Conservation (phyloP, 2,797 vertebrate genomes). For the Manis crassicaudata region DNA sequence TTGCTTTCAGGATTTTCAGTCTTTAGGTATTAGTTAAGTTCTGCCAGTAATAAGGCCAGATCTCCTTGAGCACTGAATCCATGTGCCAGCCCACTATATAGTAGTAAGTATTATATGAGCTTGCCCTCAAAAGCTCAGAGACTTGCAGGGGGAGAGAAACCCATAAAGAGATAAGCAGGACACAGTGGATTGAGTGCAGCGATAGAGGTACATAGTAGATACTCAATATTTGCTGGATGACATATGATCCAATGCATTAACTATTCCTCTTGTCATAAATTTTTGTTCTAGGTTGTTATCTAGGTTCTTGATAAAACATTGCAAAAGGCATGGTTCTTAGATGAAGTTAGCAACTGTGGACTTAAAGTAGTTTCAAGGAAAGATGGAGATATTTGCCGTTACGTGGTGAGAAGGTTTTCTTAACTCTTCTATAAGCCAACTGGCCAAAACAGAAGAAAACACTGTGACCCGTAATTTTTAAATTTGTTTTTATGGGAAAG, state of each 20-base stretch:
- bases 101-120: not conserved
- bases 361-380: not conserved
- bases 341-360: not conserved
- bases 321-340: not conserved
- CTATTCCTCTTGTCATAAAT: not conserved
- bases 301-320: not conserved
- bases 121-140: not conserved
- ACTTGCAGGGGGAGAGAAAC: not conserved
- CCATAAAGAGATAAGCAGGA: not conserved
- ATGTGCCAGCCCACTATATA: not conserved
- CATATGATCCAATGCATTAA: not conserved
- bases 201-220: not conserved
- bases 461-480: not conserved
- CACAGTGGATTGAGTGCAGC: not conserved
- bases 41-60: not conserved
- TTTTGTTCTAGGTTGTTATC: not conserved
- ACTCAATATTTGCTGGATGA: not conserved
- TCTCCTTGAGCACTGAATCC: not conserved
- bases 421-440: not conserved
- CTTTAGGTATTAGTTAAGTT: not conserved
- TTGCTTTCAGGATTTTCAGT: not conserved
- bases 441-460: not conserved
- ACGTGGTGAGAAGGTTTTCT: not conserved
- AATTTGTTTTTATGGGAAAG: not conserved
- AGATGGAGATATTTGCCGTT: not conserved